phyloP scores from a whole-genome alignment of 2,797 vertebrate genomes.

The Siniperca undulata region DNA sequence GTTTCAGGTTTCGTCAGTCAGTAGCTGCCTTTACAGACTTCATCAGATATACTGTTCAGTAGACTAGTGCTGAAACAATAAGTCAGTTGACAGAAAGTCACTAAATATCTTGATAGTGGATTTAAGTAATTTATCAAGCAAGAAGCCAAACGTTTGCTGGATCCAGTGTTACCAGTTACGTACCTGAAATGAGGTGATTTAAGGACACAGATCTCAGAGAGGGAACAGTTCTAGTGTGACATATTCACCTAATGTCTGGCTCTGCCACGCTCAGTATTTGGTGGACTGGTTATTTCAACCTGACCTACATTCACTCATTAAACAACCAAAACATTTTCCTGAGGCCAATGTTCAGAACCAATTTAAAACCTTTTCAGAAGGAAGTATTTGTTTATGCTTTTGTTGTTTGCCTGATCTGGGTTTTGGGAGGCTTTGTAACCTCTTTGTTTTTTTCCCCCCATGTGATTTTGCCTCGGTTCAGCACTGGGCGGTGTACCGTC shows the following conservation, averaged over 20 bases:
- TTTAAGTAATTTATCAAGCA: neutral
- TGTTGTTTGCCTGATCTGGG: conserved; percentile 34
- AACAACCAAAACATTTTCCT: conserved; percentile 18
- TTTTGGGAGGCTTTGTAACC: conserved; percentile 39
- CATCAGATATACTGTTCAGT: neutral
- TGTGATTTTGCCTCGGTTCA: conserved; percentile 56
- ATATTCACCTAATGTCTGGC: neutral
- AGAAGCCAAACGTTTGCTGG: neutral
- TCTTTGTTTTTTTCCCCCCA: neutral
- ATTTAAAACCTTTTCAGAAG: conserved; percentile 39
- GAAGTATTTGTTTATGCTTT: conserved; percentile 23
- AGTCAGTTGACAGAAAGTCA: neutral
- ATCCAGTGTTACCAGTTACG: neutral
- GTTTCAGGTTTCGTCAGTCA: neutral
- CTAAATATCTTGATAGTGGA: too few relatives aligned
- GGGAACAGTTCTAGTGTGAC: neutral
- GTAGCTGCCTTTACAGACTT: neutral
- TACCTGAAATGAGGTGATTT: neutral
- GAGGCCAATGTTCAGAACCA: conserved; percentile 34
- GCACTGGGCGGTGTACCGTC: conserved; percentile 93
- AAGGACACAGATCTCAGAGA: neutral
- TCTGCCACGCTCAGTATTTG: conserved; percentile 1
- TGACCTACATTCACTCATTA: conserved; percentile 47
- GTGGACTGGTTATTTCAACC: conserved; percentile 2
- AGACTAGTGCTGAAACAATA: neutral